Evolutionary conservation across 2,797 vertebrate genomes (phyloP), one percentile per base, ranked within the genome.

Genomic region (Acrossocheilus wenchowensis): DNA sequence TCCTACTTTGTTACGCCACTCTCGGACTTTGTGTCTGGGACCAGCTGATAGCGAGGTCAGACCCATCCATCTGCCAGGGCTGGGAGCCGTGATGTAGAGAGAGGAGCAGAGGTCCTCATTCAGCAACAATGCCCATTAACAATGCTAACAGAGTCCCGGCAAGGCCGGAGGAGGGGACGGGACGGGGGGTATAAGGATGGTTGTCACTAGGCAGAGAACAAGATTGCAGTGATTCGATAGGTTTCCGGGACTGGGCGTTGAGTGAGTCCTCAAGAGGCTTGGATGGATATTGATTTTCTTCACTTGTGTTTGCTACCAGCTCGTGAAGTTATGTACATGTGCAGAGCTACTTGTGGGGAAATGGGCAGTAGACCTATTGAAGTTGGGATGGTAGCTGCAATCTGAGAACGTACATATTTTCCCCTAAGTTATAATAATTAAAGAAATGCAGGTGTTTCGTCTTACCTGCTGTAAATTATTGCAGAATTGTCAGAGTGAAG

Each of bases 1-100:
- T 95, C 94, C 95, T 95, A 96, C 93, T 96, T 96, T 95, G 94
- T 95, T 95, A 94, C 93, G 90, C 95, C 93, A 94, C 93, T 95
- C 93, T 91, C 57, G 86, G 92, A 91, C 94, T 94, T 92, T 71
- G 91, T 83, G 93, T 95, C 95, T 96, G 95, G 94, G 92, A 91
- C 90, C 91, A 92, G 92, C 94, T 94, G 95, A 95, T 95, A 95
- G 95, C 83, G 92, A 90, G 94, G 93, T 91, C 92, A 93, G 95
- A 82, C 93, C 95, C 93, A 95, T 96, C 96, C 95, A 96, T 96
- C 95, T 96, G 95, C 94, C 90, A 92, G 93, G 92, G 92, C 64
- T 52, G 91, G 92, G 93, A 91, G 90, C 91, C 91, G 91, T 91
- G 91, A 92, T 94, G 93, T 93, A 93, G 91, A 93, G 91, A 93